Evolutionary conservation across 2,888 invertebrate genomes (phyloP), one percentile per base, ranked within the genome.

Genomic region (Dynastes hyllus): DNA sequence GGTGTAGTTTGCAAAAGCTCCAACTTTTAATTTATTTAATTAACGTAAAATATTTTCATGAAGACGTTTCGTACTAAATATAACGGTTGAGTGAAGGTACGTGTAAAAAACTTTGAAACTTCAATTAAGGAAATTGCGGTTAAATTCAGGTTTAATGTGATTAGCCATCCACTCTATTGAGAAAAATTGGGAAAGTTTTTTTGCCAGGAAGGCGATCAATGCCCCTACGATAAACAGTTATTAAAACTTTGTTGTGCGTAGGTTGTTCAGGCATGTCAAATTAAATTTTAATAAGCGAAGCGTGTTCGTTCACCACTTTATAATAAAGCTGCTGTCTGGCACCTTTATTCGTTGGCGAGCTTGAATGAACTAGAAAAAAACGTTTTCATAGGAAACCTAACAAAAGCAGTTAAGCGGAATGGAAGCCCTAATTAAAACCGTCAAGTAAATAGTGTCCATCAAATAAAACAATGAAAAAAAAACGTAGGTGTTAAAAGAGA

Each of bases 231-330:
- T 58, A 73, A 58, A 73, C 71, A 73, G 27, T 73, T 73, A 73
- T 73, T 73, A 73, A 61, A 73, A 61, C 16, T 73, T 73, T 58
- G 16, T 22, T 27, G 58, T 53, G 58, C 58, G 61, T 73, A 61
- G 6, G 58, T 58, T 40, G 61, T 37, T 73, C 73, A 61, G 61
- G 73, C 73, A 73, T 73, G 73, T 45, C 22, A 73, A 73, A 73
- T 73, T 73, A 32, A 45, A 61, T 58, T 61, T 73, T 61, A 73
- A 73, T 61, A 73, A 73, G 40, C 73, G 8, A 11, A 27, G 45
- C 16, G 8, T 73, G 73, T 73, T 16, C 73, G 73, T 73, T 16
- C 73, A 40, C 13, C 45, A 40, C 45, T 73, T 61, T 73, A 53
- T 45, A 73, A 73, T 73, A 61, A 73, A 71, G 70, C 51, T 55